Base-by-base conservation (phyloP, 1,140 invertebrate genomes). In the Panagrolaimus sp. region DNA sequence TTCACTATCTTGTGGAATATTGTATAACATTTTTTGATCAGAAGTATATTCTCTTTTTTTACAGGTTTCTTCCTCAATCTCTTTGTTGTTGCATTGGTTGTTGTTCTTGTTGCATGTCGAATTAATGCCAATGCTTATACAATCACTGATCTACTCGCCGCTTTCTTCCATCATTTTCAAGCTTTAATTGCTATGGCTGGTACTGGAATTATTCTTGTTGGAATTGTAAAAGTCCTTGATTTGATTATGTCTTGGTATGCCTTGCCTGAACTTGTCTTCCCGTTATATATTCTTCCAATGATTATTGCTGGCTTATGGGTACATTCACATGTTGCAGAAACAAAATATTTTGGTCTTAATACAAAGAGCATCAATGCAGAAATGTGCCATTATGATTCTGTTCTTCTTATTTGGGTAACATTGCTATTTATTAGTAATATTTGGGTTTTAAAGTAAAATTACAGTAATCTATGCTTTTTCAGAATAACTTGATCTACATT, bases 121-220 rank as follows among this genome's bases (percentile, higher is more conserved):
- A 51, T 77, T 13, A 43, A 62, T 23, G 67, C 64, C 1, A 45
- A 68, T 20, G 48, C 66, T 1, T 81, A 81, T 53, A 71, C 83
- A 11, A 45, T 74, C 14, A 38, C 66, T 23, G 77, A 74, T 13
- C 66, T 81, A 9, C 9, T 74, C 23, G 31, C 38, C 5, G 72
- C 83, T 14, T 68, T 82, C 14, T n/a, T 77, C 9, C 80, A 83
- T n/a, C 84, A 84, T 76, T 25, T 84, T 25, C 64, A 81, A 8
- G 71, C 78, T 11, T 20, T 83, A 2, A 9, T 77, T 0, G 72
- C 74, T 5, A 74, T 79, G 64, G 46, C 79, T 23, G 46, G 72
- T 38, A 75, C 83, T 65, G 84, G 80, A 7, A 20, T 78, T 14
- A 5, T 79, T 7, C 62, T 85, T 38, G 81, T 75, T 8, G 63